Conservation (phyloP, 2,113 vertebrate genomes). For the Forbesichthys papilliferus region DNA sequence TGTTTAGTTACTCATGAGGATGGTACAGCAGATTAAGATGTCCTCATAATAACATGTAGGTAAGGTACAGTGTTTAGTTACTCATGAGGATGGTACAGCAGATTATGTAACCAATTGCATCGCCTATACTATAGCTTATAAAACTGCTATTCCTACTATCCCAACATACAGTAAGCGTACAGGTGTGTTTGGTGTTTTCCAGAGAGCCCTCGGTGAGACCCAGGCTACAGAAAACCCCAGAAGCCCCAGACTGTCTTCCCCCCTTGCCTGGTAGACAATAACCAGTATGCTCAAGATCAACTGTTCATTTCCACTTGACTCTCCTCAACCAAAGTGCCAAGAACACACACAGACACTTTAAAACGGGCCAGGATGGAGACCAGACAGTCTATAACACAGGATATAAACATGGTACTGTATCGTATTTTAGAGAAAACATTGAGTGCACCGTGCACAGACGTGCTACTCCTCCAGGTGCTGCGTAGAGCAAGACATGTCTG, state of each 20-base stretch:
- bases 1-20: too few species aligned
- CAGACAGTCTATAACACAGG: constrained; percentile 19
- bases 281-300: background rate
- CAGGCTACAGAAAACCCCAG: constrained; percentile 84
- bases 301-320: constrained; percentile 48
- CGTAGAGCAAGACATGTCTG: constrained; percentile 42
- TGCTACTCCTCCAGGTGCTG: constrained; percentile 47
- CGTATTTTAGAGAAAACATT: constrained; percentile 5
- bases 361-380: constrained; percentile 38
- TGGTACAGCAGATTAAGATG: too few species aligned
- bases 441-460: constrained; percentile 32
- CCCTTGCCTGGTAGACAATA: constrained; percentile 88
- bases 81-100: too few species aligned
- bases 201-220: constrained; percentile 89
- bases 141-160: background rate
- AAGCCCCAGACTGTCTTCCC: constrained; percentile 86
- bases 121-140: too few species aligned
- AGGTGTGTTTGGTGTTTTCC: constrained; percentile 43
- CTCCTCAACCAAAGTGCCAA: constrained; percentile 74
- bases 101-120: too few species aligned
- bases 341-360: constrained; percentile 42
- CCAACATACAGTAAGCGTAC: background rate
- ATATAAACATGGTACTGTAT: background rate
- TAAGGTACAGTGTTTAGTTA: too few species aligned
- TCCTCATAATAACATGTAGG: too few species aligned